phyloP scores from a whole-genome alignment of 2,888 invertebrate genomes.

The Hipparchia sbordonii region DNA sequence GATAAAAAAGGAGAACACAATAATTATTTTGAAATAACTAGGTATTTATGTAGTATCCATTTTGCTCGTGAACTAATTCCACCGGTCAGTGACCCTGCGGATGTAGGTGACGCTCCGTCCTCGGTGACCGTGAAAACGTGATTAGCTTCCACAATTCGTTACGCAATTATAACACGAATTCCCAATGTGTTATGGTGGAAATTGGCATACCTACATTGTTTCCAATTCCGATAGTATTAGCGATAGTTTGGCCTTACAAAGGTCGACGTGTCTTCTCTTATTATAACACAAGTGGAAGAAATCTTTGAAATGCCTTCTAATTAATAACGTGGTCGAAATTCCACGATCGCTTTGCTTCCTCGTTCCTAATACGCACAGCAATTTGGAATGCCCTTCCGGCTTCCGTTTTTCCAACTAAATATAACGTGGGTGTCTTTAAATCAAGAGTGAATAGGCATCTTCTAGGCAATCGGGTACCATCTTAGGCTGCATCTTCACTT shows the following conservation, averaged over 20 bases:
- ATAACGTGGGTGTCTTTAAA: too few relatives aligned
- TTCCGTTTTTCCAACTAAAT: too few relatives aligned
- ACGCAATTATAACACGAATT: constrained; percentile 27
- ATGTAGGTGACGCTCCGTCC: constrained; percentile 46
- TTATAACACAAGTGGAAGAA: background rate
- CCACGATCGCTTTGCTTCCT: too few relatives aligned
- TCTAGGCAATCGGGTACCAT: too few relatives aligned
- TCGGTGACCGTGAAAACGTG: constrained; percentile 37
- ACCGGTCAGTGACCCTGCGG: constrained; percentile 34
- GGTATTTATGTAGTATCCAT: constrained; percentile 13
- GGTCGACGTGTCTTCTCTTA: background rate
- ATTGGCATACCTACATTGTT: constrained; percentile 9
- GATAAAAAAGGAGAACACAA: background rate
- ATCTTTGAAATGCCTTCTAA: background rate
- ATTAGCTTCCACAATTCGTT: constrained; percentile 20
- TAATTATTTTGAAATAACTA: constrained; percentile 7
- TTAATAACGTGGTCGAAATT: too few relatives aligned
- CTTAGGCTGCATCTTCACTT: too few relatives aligned
- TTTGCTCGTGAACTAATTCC: constrained; percentile 46
- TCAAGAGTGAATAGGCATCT: too few relatives aligned
- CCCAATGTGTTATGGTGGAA: constrained; percentile 15
- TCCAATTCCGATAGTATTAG: background rate
- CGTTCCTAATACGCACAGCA: too few relatives aligned
- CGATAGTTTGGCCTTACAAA: background rate
- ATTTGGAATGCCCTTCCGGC: too few relatives aligned